Evolutionary conservation across 2,888 invertebrate species (phyloP).

Genomic region (Lasius fuliginosus): DNA sequence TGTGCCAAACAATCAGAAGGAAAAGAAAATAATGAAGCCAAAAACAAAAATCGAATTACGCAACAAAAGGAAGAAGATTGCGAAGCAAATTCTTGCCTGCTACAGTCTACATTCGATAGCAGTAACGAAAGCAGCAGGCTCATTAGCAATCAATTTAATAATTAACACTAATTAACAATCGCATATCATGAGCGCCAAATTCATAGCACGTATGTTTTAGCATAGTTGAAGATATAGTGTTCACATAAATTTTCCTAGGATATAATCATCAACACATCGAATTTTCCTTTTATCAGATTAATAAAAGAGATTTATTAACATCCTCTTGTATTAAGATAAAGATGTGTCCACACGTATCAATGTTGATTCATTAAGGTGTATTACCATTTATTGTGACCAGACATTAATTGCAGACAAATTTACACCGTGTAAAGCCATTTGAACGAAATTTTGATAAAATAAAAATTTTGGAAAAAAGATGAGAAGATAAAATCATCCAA

Average conservation of each 20-base stretch:
- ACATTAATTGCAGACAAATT: conserved; percentile 54
- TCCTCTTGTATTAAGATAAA: conserved; percentile 14
- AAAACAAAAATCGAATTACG: conserved; percentile 74
- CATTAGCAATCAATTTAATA: conserved; percentile 42
- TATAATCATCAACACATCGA: conserved; percentile 23
- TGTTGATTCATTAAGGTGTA: not conserved
- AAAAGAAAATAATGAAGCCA: conserved; percentile 76
- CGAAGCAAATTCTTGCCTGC: conserved; percentile 61
- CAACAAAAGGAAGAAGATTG: conserved; percentile 67
- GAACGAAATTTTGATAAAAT: conserved; percentile 41
- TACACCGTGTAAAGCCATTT: conserved; percentile 44
- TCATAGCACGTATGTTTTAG: conserved; percentile 35
- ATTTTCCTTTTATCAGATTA: conserved; percentile 11
- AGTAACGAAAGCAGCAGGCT: conserved; percentile 35
- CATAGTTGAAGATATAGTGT: conserved; percentile 12
- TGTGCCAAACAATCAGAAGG: conserved; percentile 82
- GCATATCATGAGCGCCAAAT: conserved; percentile 20
- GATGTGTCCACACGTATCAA: not conserved
- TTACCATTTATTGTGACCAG: conserved; percentile 26
- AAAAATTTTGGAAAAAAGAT: conserved; percentile 60
- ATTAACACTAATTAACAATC: conserved; percentile 16
- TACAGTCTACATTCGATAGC: conserved; percentile 45
- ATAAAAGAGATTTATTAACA: not conserved
- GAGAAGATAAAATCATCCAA: not conserved
- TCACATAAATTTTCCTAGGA: conserved; percentile 27